Evolutionary conservation across 2,888 invertebrate genomes (phyloP), one percentile per base, ranked within the genome.

Genomic region (Lutraria lutraria): DNA sequence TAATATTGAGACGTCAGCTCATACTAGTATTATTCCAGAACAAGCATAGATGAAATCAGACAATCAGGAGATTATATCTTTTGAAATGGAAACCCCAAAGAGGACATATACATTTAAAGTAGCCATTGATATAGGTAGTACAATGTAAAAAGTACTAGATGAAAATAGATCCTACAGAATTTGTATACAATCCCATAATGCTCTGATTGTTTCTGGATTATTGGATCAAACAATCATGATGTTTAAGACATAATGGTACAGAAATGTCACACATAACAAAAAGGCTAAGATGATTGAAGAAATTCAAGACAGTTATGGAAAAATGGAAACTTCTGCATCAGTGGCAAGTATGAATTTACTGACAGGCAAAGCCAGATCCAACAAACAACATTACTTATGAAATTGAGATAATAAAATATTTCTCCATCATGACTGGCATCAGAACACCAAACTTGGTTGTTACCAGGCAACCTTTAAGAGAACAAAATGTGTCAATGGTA

Each of bases 21-120:
- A 21, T 25, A 16, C 25, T 83, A 29, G 60, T 31, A 19, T 76
- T 54, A 60, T 25, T 25, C 76, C 83, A 54, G 31, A 80, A 80
- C 34, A 80, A n/a, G 53, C 19, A 31, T 72, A 79, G 89, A 83
- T 34, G 80, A 79, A 29, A 60, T 53, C 53, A 34, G 53, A 83
- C 86, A 83, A 79, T 34, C 68, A 60, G 85, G 68, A 81, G 81
- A 88, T 88, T 76, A 88, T 88, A 81, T 81, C 81, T 72, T 72
- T 81, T 88, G 81, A 81, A 53, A 85, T 52, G 34, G 52, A 25
- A 68, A 81, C 56, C 68, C 84, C 81, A 34, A 25, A 15, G 72
- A 16, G 53, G 54, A 12, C n/a, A 68, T 25, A 84, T 76, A 54
- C 52, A 53, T 12, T n/a, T 31, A 29, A 84, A 84, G 76, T 76